Evolutionary conservation across 2,797 vertebrate species (phyloP), one percentile per base, ranked within the genome.

Genomic region (Acanthopagrus latus): DNA sequence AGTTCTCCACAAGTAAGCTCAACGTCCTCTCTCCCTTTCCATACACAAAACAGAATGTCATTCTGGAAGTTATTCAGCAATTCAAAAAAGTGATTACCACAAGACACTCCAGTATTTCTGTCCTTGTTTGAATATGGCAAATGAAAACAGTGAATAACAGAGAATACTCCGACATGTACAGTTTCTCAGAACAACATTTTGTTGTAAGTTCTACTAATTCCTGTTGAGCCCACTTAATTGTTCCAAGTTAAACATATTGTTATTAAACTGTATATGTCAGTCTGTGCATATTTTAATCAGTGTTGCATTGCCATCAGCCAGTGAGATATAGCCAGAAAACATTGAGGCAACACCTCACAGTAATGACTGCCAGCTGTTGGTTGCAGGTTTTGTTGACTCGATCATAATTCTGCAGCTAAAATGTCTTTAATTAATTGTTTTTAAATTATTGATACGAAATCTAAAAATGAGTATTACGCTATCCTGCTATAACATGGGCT

Each of bases 1-100:
- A 94, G 92, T 99, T 98, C 88, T 99, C 97, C 29, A 98, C 97
- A 81, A 99, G 88, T 43, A 99, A 92, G 64, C 95, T 94, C 86
- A 99, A 88, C 10, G 89, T 91, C 59, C 92, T 94, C 69, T 95
- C 93, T 18, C 94, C 96, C 98, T 98, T 33, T 90, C 23, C 7
- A 76, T 13, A 51, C 25, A 86, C 38, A 78, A 73, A 63, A 63
- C 20, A 64, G 0, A 48, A 21, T 41, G 12, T 27, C 10, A 68
- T 54, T 75, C 7, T 10, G 27, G 58, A 55, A 20, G 16, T 41
- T 47, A 23, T 27, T 57, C 10, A 56, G n/a, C 7, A 41, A 57
- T 10, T n/a, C n/a, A 17, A 8, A 55, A 55, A 18, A 25, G 14
- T 58, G 11, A 69, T 63, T 10, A 71, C 47, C 56, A 4, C 43